Evolutionary conservation across 2,888 invertebrate species (phyloP), one percentile per base, ranked within the genome.

Genomic region (Myathropa florea): DNA sequence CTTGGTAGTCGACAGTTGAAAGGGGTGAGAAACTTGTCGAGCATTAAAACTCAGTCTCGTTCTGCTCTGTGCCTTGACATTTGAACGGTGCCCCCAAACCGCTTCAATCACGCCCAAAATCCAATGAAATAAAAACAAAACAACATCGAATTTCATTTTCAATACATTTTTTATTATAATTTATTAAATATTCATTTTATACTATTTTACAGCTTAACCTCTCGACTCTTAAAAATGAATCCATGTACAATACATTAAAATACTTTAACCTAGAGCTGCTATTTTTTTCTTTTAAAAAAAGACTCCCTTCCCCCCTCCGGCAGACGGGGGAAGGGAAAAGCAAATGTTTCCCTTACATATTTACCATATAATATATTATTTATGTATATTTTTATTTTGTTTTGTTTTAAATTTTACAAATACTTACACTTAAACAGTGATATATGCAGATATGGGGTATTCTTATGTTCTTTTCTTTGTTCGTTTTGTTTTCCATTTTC

Each of bases 381-480:
- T 57, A 63, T 39, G 57, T 39, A 55, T 60, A 39, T 18, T 67
- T 30, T 12, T 46, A 36, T 9, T 46, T 33, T 46, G 63, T 28
- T 68, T 39, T 36, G 9, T 60, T 81, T 64, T 7, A 7, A 46
- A 46, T 46, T 77, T 73, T 68, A 78, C 64, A 71, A 65, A 72
- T 67, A 63, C 33, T 79, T 83, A 82, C 18, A 0, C 59, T 55
- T 36, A 77, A 77, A 61, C 55, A 65, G 75, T 65, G 73, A 82
- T 59, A 46, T 46, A 46, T 46, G n/a, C 46, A 65, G 86, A 86
- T 86, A 86, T 86, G 86, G 86, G 79, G n/a, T 65, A 79, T 86
- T 86, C 86, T 86, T 18, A 46, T 46, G 46, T 46, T n/a, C 46
- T 46, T 46, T 46, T 46, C 46, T 46, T 46, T 46, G 46, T 46